These are phyloP conservation scores for Myotis davidii DNA, from an alignment of 2,113 vertebrate species.

Conservation along the genomic window DNA sequence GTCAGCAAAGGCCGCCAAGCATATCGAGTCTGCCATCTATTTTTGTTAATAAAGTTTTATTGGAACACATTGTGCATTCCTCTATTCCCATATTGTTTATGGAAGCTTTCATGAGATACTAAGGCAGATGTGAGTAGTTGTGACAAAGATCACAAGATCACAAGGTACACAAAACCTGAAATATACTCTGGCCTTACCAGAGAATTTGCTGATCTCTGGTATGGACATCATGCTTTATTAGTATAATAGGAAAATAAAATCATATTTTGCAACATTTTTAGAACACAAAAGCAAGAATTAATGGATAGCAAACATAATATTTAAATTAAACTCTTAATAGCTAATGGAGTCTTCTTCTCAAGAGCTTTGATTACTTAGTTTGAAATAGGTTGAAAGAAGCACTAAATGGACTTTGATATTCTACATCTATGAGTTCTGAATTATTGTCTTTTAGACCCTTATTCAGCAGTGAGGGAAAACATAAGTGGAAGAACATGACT, in stretches of 20 bases:
- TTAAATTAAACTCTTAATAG: not conserved
- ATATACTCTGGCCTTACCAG: not conserved
- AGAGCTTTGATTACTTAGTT: not conserved
- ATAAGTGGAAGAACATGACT: not conserved
- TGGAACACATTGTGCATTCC: not conserved
- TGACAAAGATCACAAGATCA: not conserved
- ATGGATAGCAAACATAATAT: not conserved
- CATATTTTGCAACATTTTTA: not conserved
- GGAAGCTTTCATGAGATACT: not conserved
- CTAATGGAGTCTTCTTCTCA: not conserved
- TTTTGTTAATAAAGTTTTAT: not conserved
- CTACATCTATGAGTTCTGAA: not conserved
- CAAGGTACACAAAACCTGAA: not conserved
- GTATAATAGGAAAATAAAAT: not conserved
- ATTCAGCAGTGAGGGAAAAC: not conserved
- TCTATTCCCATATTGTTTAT: not conserved
- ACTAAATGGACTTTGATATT: conserved; percentile 13
- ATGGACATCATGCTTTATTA: not conserved
- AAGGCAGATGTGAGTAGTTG: not conserved
- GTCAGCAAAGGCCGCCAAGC: not conserved
- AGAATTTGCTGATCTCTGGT: not conserved
- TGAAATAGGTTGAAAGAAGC: not conserved
- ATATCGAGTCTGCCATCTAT: not conserved
- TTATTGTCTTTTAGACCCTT: not conserved
- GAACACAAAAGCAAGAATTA: not conserved